A percentile compares a stretch with the other conserved stretches of the same genome.
These are phyloP conservation scores for Colius striatus DNA, from an alignment of 2,113 vertebrate genomes.

Conservation along the genomic window DNA sequence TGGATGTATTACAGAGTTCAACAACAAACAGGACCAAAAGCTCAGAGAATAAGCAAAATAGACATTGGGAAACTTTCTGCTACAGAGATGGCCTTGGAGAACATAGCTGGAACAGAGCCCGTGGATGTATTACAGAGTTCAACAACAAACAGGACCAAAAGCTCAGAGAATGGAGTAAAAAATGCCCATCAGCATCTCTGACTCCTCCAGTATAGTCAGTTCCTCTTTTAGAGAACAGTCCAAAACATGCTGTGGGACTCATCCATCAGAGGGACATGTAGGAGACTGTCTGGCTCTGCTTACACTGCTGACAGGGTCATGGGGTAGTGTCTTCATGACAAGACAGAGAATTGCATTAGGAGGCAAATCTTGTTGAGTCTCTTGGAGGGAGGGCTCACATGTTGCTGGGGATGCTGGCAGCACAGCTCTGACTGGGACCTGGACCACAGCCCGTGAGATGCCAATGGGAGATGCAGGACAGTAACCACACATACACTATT, in stretches of 20 bases:
- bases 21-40: background rate
- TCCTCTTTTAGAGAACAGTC: background rate
- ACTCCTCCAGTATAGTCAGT: accelerated
- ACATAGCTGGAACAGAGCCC: background rate
- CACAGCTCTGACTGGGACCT: background rate
- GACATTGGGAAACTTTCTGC: background rate
- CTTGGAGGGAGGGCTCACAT: background rate
- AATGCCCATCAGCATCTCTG: background rate
- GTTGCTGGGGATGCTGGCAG: background rate
- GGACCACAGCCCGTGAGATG: background rate
- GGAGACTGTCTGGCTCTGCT: background rate
- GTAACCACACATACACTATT: accelerated
- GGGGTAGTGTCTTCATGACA: background rate
- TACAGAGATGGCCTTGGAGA: background rate
- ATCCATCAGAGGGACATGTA: background rate
- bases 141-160: background rate
- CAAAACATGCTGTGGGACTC: background rate
- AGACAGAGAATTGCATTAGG: accelerated
- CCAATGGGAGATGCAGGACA: background rate
- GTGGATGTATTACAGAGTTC: background rate
- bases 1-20: background rate
- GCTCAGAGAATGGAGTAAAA: accelerated
- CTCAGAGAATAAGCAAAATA: background rate
- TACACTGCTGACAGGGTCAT: background rate
- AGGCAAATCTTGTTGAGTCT: background rate